Base-by-base conservation (phyloP, 2,113 vertebrate genomes). In the Polyodon spathula region DNA sequence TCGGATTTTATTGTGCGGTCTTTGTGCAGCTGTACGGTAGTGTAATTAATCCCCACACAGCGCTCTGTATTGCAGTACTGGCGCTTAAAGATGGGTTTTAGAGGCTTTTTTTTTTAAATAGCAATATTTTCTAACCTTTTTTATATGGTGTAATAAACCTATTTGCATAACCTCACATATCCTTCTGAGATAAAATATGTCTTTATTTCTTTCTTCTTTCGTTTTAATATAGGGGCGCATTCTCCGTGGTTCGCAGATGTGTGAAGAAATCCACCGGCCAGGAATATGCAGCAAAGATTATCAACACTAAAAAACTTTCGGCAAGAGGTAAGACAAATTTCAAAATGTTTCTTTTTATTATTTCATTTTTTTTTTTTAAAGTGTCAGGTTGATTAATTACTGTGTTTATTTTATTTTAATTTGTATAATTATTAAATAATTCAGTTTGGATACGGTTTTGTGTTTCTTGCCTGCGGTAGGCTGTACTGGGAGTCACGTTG, bases 231-330 rank as follows among this genome's bases (percentile, higher is more conserved):
- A 93, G 92, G 88, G 92, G 92, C 76, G 92, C 92, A 65, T 93
- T 93, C 73, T 93, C 92, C 56, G 92, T 93, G 78, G 92, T 93
- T 70, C 90, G 92, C 67, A 90, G 92, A 78, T 93, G 92, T 68
- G 83, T 93, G 69, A 93, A 93, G 78, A 88, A 92, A 76, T 83
- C 81, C 54, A 88, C 90, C 55, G 88, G 85, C 6, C 91, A 92
- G 73, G 92, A 93, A 65, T 93, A 90, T 67, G 92, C 92, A 71
- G 92, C 92, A 72, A 93, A 93, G 84, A 93, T 93, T 73, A 93
- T 93, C 78, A 93, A 93, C 72, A 93, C 92, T 69, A 93, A 93
- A 85, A 93, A 93, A 69, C 78, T 93, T 60, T 93, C 92, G 43
- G 90, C 92, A 59, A 83, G 92, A 76, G 92, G 92, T 93, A 73